Evolutionary conservation across 35 echinoderm and acorn worm species (phyloP).

Genomic region (Apostichopus parvimensis): DNA sequence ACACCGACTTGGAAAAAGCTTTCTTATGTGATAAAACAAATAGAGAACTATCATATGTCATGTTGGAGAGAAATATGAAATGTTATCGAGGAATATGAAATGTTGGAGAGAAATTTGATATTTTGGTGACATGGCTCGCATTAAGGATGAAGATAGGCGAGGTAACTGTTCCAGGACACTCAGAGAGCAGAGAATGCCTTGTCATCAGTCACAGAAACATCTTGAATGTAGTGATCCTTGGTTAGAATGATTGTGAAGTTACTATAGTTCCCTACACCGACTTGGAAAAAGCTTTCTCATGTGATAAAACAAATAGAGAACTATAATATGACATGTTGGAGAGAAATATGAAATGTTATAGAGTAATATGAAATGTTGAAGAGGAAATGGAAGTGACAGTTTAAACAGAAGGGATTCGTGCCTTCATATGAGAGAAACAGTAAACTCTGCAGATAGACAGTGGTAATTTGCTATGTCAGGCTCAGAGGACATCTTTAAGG

Average conservation of each 20-base stretch:
- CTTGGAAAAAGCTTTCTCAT: not conserved
- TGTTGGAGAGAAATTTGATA: not conserved
- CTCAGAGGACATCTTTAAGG: too few species aligned
- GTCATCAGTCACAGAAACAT: not conserved
- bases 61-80: not conserved
- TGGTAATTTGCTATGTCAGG: too few species aligned
- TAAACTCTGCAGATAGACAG: too few species aligned
- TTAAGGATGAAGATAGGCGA: too few species aligned
- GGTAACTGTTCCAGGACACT: constrained; percentile 44
- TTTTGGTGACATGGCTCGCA: not conserved
- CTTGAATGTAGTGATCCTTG: not conserved
- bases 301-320: not conserved
- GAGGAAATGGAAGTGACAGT: not conserved
- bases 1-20: not conserved
- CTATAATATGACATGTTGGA: not conserved
- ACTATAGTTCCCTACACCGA: not conserved
- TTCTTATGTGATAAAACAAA: not conserved
- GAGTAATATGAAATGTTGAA: not conserved
- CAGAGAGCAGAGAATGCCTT: constrained; percentile 49
- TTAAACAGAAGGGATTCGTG: too few species aligned
- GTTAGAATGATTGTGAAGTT: not conserved
- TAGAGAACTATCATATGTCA: not conserved
- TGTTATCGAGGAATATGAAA: not conserved
- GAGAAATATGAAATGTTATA: not conserved
- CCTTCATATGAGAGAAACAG: too few species aligned